A percentile compares a stretch with the other conserved stretches of the same genome.
Evolutionary conservation across 2,797 vertebrate species (phyloP).

Genomic region (Nothura maculosa): DNA sequence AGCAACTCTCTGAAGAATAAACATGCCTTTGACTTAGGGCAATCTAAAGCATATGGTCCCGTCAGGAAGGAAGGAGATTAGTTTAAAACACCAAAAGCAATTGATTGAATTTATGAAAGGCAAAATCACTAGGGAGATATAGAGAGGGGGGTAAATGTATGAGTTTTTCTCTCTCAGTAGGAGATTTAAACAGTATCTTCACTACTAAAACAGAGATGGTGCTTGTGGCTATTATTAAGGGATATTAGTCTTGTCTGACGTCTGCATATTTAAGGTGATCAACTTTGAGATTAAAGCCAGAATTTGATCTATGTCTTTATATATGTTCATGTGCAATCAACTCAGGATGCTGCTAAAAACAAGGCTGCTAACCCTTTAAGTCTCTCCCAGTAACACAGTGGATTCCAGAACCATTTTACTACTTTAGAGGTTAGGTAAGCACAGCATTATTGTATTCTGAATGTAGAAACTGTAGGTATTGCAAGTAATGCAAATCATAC

Average conservation of each 20-base stretch:
- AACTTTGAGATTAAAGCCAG: not conserved
- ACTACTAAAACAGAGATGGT: not conserved
- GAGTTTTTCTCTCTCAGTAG: not conserved
- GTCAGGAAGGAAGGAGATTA: not conserved
- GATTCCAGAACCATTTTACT: not conserved
- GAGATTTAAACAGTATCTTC: not conserved
- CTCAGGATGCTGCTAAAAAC: not conserved
- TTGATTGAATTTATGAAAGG: conserved; percentile 16
- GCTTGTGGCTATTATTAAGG: not conserved
- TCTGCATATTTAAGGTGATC: not conserved
- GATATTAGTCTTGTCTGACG: not conserved
- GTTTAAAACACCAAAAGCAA: not conserved
- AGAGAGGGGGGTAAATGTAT: not conserved
- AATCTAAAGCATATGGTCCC: not conserved
- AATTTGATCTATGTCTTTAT: not conserved
- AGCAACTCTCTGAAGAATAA: not conserved
- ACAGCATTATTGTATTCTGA: not conserved
- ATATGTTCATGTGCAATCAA: not conserved
- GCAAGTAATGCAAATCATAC: not conserved
- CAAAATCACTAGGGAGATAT: not conserved
- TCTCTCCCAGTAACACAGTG: not conserved
- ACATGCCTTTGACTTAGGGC: not conserved
- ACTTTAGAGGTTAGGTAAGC: not conserved
- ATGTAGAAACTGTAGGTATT: not conserved
- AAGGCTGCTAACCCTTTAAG: not conserved